A percentile compares a stretch with the other conserved stretches of the same genome.
These are phyloP conservation scores for Sebastiscus tertius DNA, from an alignment of 2,797 vertebrate species.

Conservation along the genomic window DNA sequence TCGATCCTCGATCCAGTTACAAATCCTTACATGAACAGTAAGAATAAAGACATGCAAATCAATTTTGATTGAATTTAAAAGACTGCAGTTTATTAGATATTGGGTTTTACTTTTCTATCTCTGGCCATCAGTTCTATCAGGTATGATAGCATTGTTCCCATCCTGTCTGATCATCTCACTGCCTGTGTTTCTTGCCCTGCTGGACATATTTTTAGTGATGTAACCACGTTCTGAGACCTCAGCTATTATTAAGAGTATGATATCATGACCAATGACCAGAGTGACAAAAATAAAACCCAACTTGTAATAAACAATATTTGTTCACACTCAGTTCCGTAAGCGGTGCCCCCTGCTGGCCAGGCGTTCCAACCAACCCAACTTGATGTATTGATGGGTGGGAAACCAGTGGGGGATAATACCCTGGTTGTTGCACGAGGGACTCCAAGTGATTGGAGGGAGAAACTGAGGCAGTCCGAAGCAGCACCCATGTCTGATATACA, in stretches of 20 bases:
- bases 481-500: constrained; percentile 8
- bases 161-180: not conserved
- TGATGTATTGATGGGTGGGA: not conserved
- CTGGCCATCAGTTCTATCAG: not conserved
- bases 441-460: not conserved
- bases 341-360: not conserved
- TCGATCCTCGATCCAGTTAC: not conserved
- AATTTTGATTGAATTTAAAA: not conserved
- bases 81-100: not conserved
- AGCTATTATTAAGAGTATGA: not conserved
- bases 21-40: not conserved
- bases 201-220: not conserved
- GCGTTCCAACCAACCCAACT: not conserved
- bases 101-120: not conserved
- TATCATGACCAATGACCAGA: not conserved
- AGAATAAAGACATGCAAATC: not conserved
- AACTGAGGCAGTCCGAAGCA: constrained; percentile 4
- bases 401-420: not conserved
- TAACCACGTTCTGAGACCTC: not conserved
- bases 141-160: not conserved
- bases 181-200: not conserved
- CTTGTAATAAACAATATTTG: not conserved
- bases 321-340: not conserved
- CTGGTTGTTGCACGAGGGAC: not conserved
- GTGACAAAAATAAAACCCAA: not conserved